Evolutionary conservation across 1,140 invertebrate species (phyloP), one percentile per base, ranked within the genome.

Genomic region (Sipha flava): DNA sequence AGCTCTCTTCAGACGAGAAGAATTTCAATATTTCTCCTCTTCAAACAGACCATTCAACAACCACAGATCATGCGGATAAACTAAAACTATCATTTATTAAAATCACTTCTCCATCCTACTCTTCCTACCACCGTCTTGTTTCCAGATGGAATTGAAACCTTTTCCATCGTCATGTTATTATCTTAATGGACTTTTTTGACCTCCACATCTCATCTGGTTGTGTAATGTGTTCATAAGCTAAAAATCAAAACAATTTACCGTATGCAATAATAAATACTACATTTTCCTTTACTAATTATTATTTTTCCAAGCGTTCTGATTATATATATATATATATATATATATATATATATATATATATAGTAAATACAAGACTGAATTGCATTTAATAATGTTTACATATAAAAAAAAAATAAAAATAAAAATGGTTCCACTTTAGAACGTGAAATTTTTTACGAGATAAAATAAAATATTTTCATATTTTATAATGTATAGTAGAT

Each of bases 81-180:
- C 47, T 73, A 52, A 73, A 73, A 73, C 70, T 47, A 73, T 73
- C 70, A 31, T 73, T 73, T 54, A 73, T 73, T 73, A 73, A 73
- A 73, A 73, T 73, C 70, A 54, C 47, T 73, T 47, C 43, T 26
- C 40, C 29, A 6, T 47, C 18, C 70, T 59, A 16, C 12, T 40
- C 40, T 23, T 34, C 18, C 21, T 23, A 3, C 29, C n/a, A 23
- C n/a, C n/a, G 31, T 49, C 70, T 37, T 52, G 70, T 52, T 73
- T 73, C 70, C 70, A 73, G 70, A 73, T 73, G 47, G 70, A 47
- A 73, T 73, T 73, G 54, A 73, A 73, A 73, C 70, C 70, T 73
- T 73, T 73, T 73, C 47, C 70, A 73, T 54, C 70, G 47, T 72
- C 43, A 49, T 73, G 70, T 54, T 73, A 73, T 73, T 73, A 73